These are phyloP conservation scores for Gymnosoma rotundatum DNA, from an alignment of 2,888 invertebrate species.

Conservation along the genomic window DNA sequence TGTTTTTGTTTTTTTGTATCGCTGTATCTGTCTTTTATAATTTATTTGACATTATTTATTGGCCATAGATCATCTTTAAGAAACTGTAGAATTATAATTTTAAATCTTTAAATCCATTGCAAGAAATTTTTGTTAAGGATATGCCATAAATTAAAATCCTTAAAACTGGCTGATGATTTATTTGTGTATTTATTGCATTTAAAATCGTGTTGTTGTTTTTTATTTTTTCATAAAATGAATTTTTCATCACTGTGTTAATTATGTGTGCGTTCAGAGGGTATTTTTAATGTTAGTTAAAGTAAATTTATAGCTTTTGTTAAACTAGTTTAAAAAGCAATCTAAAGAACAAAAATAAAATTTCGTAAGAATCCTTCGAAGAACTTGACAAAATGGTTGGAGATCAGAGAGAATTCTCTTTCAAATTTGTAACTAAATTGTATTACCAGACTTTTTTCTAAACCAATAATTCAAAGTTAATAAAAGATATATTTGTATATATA, in stretches of 20 bases:
- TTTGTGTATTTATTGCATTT: conserved; percentile 55
- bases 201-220: conserved; percentile 46
- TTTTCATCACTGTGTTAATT: conserved; percentile 29
- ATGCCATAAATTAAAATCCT: conserved; percentile 62
- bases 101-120: conserved; percentile 67
- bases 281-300: too few relatives aligned
- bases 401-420: too few relatives aligned
- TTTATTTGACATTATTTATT: conserved; percentile 80
- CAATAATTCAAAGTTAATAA: too few relatives aligned
- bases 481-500: too few relatives aligned
- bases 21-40: conserved; percentile 75
- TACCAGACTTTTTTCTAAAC: too few relatives aligned
- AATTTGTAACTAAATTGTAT: too few relatives aligned
- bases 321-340: too few relatives aligned
- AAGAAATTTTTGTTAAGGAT: conserved; percentile 42
- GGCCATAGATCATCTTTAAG: conserved; percentile 79
- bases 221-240: neutral
- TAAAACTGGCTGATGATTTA: conserved; percentile 63
- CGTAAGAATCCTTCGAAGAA: too few relatives aligned
- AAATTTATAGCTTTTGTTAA: too few relatives aligned
- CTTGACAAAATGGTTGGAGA: too few relatives aligned
- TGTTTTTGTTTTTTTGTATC: conserved; percentile 9
- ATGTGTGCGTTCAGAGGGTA: neutral
- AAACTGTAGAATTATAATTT: conserved; percentile 68
- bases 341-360: too few relatives aligned